Conservation (phyloP, 2,888 invertebrate species). For the Coremacera marginata region DNA sequence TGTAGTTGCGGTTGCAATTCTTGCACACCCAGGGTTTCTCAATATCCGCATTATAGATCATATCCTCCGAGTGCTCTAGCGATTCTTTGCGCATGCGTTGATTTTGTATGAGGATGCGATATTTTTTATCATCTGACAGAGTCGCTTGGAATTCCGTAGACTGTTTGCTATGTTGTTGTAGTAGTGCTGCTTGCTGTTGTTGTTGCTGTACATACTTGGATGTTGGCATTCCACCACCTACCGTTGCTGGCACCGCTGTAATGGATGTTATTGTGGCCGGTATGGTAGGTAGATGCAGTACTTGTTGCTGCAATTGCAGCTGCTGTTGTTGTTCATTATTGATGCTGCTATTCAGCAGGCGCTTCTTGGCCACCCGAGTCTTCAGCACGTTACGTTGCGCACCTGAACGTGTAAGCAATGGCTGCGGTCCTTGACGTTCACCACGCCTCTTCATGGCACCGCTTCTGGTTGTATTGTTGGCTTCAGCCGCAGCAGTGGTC, state of each 20-base stretch:
- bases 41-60: slow-evolving; percentile 69
- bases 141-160: slow-evolving; percentile 52
- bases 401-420: slow-evolving; percentile 22
- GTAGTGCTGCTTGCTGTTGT: slow-evolving; percentile 2
- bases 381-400: neutral
- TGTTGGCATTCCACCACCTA: neutral
- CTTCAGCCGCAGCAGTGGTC: slow-evolving; percentile 60
- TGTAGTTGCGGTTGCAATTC: slow-evolving; percentile 80
- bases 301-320: slow-evolving; percentile 56
- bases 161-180: neutral
- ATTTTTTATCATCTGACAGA: slow-evolving; percentile 65
- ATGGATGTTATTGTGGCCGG: slow-evolving; percentile 64
- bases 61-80: slow-evolving; percentile 68
- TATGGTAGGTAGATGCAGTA: slow-evolving; percentile 60
- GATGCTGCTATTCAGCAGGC: slow-evolving; percentile 36
- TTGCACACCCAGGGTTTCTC: slow-evolving; percentile 73
- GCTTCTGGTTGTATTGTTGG: slow-evolving; percentile 60
- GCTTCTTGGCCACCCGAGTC: slow-evolving; percentile 15
- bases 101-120: slow-evolving; percentile 67
- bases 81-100: slow-evolving; percentile 69
- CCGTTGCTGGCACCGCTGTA: slow-evolving; percentile 44
- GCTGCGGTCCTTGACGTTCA: slow-evolving; percentile 2
- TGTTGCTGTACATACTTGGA: neutral
- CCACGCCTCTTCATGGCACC: slow-evolving; percentile 45
- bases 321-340: slow-evolving; percentile 54